Evolutionary conservation across 2,888 invertebrate species (phyloP).

Genomic region (Sturmia bella): DNA sequence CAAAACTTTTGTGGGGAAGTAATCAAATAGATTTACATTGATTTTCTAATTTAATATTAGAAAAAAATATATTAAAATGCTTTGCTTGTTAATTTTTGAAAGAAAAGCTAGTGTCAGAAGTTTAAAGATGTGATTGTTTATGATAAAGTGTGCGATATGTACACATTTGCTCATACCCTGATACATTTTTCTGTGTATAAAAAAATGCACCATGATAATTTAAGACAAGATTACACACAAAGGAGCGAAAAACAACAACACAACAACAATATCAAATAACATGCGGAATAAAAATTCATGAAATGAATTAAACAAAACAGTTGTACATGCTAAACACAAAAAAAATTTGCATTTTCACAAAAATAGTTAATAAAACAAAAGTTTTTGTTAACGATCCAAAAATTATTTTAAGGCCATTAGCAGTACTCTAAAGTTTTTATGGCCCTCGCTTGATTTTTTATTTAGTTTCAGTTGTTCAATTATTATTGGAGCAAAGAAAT

Average conservation of each 20-base stretch:
- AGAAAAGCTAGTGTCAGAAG: too few species aligned
- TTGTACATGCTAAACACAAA: background rate
- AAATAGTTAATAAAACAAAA: constrained; percentile 48
- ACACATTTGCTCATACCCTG: background rate
- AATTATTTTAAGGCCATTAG: constrained; percentile 28
- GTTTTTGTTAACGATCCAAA: constrained; percentile 6
- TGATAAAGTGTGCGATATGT: too few species aligned
- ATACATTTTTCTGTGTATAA: background rate
- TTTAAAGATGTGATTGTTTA: too few species aligned
- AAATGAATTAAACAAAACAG: constrained; percentile 38
- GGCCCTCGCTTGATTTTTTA: constrained; percentile 3
- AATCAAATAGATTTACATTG: too few species aligned
- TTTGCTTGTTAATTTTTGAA: too few species aligned
- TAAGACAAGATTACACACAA: constrained; percentile 35
- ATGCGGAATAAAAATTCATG: constrained; percentile 8
- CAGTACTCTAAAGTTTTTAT: constrained; percentile 20
- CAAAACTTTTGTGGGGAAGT: too few species aligned
- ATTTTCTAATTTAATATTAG: too few species aligned
- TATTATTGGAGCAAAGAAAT: background rate
- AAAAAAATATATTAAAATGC: too few species aligned
- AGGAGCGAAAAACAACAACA: constrained; percentile 9
- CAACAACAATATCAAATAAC: constrained; percentile 10
- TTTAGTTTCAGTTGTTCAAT: constrained; percentile 17
- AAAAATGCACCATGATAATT: constrained; percentile 41
- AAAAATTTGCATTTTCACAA: constrained; percentile 26